phyloP scores from a whole-genome alignment of 2,888 invertebrate species.

The Gari tellinella region DNA sequence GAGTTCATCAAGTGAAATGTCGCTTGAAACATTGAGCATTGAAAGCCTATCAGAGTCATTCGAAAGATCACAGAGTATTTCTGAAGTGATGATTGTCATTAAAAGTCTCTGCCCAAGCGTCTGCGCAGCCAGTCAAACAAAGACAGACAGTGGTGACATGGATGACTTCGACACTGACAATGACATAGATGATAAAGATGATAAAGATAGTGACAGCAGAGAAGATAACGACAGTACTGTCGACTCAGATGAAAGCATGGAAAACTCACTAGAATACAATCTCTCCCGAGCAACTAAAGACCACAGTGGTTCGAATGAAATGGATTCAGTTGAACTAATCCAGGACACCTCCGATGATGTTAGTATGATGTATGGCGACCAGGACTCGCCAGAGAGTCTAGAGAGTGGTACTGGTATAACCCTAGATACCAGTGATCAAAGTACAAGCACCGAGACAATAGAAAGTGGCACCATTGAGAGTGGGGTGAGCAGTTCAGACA shows the following conservation, averaged over 20 bases:
- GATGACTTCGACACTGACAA: not conserved
- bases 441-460: not conserved
- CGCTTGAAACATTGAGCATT: slow-evolving; percentile 10
- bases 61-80: slow-evolving; percentile 38
- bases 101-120: slow-evolving; percentile 34
- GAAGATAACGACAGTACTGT: not conserved
- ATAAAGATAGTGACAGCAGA: not conserved
- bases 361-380: not conserved
- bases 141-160: slow-evolving; percentile 9
- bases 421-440: not conserved
- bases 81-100: slow-evolving; percentile 43
- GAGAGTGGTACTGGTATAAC: not conserved
- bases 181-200: not conserved
- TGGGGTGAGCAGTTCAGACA: no score
- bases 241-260: no score
- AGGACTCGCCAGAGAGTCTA: not conserved
- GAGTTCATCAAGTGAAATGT: no score
- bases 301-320: no score
- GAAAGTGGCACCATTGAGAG: not conserved
- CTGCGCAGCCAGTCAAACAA: slow-evolving; percentile 6
- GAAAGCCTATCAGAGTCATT: slow-evolving; percentile 47
- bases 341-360: no score
- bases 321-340: no score
- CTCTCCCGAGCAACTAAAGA: no score
- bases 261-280: no score